Conservation (phyloP, 1,140 invertebrate species). For the Papilio aristodemus region DNA sequence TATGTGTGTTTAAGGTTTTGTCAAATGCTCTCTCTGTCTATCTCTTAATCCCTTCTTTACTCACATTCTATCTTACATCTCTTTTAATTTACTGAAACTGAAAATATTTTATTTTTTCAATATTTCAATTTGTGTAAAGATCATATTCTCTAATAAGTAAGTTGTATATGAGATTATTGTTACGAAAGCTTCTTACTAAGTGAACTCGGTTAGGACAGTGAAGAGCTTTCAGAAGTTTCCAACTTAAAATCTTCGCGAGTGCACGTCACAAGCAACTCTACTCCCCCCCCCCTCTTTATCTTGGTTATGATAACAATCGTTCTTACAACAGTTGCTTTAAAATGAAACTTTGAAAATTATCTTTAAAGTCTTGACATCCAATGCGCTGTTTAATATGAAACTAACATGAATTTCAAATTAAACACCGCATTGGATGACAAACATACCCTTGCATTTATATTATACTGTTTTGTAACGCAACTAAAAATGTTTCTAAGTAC, state of each 20-base stretch:
- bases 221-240: slow-evolving; percentile 18
- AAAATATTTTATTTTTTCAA: background rate
- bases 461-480: too few species aligned
- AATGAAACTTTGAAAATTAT: background rate
- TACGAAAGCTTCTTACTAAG: slow-evolving; percentile 1
- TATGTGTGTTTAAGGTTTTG: too few species aligned
- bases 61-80: too few species aligned
- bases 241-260: slow-evolving; percentile 14
- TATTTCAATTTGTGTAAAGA: background rate
- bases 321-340: slow-evolving; percentile 1
- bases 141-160: background rate
- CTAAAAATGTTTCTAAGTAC: too few species aligned
- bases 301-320: background rate
- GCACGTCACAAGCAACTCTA: slow-evolving; percentile 13
- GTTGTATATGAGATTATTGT: background rate
- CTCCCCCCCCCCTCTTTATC: background rate
- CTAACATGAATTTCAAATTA: too few species aligned
- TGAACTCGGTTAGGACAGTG: slow-evolving; percentile 16
- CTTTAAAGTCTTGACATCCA: too few species aligned
- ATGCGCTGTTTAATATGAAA: too few species aligned
- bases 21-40: too few species aligned
- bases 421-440: too few species aligned
- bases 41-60: too few species aligned
- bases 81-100: too few species aligned
- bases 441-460: too few species aligned